Evolutionary conservation across 1,140 invertebrate genomes (phyloP), one percentile per base, ranked within the genome.

Genomic region (Dinoponera quadriceps): DNA sequence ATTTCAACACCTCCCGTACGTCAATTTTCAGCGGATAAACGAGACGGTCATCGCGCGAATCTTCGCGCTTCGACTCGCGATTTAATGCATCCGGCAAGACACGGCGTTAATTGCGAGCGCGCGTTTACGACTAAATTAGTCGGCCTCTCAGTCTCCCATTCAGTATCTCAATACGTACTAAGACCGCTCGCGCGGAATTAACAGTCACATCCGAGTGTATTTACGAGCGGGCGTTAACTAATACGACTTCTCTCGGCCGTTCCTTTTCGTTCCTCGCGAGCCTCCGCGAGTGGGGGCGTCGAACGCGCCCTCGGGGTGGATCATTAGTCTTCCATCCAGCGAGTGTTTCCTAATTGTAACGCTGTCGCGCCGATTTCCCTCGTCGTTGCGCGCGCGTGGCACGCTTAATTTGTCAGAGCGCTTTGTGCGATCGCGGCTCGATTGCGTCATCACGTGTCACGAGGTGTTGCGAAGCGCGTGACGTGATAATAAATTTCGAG

Each of bases 141-240:
- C 73, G 59, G 51, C 65, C n/a, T 18, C 27, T 16, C 48, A 48
- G 57, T 44, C 57, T 49, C n/a, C 33, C 63, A 51, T 29, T 75
- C 60, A 7, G 20, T 29, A 33, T 54, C 73, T 75, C 22, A 75
- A n/a, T 22, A 49, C 38, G 51, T 33, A n/a, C n/a, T n/a, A n/a
- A n/a, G n/a, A n/a, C n/a, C n/a, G n/a, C n/a, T n/a, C n/a, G 18
- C 18, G 49, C 29, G 59, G 44, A 81, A 81, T 81, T 81, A 60
- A 25, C 55, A 72, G 68, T 81, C 77, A 22, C 9, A 81, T 3
- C 20, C 38, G 25, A 65, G 22, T 14, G 20, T 81, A 59, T 81
- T 81, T 81, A 81, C 66, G 77, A 81, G 77, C 66, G 44, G 54
- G 66, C 38, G 66, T 81, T 71, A 81, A 81, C 55, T 60, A 81